Evolutionary conservation across 2,888 invertebrate species (phyloP).

Genomic region (Aphelenchoides bicaudatus): DNA sequence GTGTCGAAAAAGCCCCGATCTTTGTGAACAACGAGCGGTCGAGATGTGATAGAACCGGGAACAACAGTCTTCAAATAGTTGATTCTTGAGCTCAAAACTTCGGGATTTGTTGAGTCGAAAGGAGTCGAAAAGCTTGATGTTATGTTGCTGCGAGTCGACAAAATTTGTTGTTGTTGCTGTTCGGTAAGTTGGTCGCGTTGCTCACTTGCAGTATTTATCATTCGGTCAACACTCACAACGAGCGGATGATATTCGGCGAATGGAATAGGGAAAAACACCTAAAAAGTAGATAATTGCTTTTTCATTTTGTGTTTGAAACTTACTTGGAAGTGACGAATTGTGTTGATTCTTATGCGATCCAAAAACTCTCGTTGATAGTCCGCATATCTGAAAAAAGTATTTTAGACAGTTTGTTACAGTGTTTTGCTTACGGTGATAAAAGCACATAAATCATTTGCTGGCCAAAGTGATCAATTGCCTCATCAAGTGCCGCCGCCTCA

Average conservation of each 20-base stretch:
- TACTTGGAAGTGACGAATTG: constrained; percentile 77
- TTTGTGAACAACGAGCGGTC: constrained; percentile 69
- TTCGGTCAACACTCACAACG: constrained; percentile 43
- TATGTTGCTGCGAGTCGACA: constrained; percentile 2
- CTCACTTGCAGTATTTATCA: constrained; percentile 21
- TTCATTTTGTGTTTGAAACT: background rate
- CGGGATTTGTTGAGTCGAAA: constrained; percentile 17
- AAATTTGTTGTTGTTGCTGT: constrained; percentile 4
- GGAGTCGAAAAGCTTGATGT: background rate
- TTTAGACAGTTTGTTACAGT: too few relatives aligned
- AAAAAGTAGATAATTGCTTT: constrained; percentile 18
- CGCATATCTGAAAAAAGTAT: too few relatives aligned
- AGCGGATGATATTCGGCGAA: constrained; percentile 81
- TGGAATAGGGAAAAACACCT: constrained; percentile 80
- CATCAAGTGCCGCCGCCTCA: constrained; percentile 51
- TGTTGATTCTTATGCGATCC: constrained; percentile 90
- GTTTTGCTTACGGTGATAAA: constrained; percentile 50
- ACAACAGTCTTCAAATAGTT: constrained; percentile 16
- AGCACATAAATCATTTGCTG: constrained; percentile 53
- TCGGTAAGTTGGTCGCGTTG: constrained; percentile 4
- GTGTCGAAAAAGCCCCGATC: constrained; percentile 76
- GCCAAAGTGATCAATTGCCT: constrained; percentile 56
- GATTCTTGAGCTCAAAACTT: constrained; percentile 21
- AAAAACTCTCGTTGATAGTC: constrained; percentile 78
- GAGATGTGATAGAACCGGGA: constrained; percentile 18